A percentile compares a stretch with the other conserved stretches of the same genome.
Evolutionary conservation across 2,113 vertebrate genomes (phyloP).

Genomic region (Melierax canorus): DNA sequence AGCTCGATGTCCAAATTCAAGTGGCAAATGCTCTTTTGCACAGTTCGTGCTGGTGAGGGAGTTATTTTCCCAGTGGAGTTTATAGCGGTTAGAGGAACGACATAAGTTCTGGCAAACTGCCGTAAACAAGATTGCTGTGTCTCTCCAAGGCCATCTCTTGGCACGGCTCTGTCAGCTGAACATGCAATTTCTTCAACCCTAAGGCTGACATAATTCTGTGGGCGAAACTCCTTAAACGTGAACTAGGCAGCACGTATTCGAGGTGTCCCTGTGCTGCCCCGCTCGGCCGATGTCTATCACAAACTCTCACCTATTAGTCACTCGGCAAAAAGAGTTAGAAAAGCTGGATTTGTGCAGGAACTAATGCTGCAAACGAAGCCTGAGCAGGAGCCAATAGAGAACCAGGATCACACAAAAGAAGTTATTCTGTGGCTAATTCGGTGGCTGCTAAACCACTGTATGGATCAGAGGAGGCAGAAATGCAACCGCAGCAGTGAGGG

Average conservation of each 20-base stretch:
- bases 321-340: background rate
- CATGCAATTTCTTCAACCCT: background rate
- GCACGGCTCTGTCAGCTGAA: background rate
- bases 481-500: background rate
- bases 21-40: background rate
- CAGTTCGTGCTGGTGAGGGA: fast-evolving
- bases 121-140: background rate
- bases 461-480: background rate
- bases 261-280: background rate
- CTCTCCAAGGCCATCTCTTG: background rate
- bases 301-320: background rate
- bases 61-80: background rate
- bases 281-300: fast-evolving
- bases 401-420: background rate
- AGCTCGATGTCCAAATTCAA: background rate
- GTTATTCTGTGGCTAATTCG: background rate
- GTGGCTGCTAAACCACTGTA: background rate
- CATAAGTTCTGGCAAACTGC: background rate
- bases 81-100: background rate
- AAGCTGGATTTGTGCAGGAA: background rate
- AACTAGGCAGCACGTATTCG: fast-evolving
- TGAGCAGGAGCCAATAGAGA: background rate
- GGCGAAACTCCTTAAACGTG: background rate
- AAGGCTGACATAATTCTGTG: background rate
- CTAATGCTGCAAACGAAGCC: background rate